Evolutionary conservation across 1,140 invertebrate species (phyloP).

Genomic region (Kradibia gibbosae): DNA sequence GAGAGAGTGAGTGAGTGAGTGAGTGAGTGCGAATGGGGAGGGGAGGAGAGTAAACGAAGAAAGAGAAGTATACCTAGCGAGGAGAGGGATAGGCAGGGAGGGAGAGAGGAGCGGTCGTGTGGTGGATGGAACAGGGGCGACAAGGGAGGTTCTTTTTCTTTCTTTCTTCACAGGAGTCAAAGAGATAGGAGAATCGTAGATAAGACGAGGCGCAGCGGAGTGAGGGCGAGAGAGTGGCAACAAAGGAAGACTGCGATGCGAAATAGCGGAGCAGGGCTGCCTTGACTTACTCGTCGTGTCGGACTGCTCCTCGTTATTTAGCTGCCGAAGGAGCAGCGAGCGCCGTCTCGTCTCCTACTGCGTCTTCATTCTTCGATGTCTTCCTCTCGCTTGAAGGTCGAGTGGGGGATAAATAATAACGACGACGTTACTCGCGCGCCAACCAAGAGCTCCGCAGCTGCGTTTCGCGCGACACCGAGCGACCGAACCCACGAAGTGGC

Average conservation of each 20-base stretch:
- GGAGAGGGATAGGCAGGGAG: not conserved
- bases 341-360: slow-evolving; percentile 23
- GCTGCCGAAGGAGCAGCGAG: slow-evolving; percentile 19
- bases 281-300: not conserved
- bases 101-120: not conserved
- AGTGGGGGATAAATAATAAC: not conserved
- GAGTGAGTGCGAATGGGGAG: not conserved
- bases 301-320: not conserved
- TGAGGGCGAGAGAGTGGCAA: not conserved
- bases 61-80: not conserved
- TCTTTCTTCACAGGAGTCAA: too few species aligned
- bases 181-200: not conserved
- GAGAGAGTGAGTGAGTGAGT: not conserved
- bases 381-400: not conserved
- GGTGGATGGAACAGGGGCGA: too few species aligned
- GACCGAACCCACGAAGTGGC: too few species aligned
- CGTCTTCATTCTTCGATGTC: slow-evolving; percentile 29
- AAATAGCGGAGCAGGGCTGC: not conserved
- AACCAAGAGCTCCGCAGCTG: not conserved
- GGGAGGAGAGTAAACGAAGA: not conserved
- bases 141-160: too few species aligned
- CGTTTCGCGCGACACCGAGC: not conserved
- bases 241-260: not conserved
- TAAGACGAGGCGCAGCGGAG: not conserved
- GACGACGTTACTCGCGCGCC: slow-evolving; percentile 18